Evolutionary conservation across 2,888 invertebrate species (phyloP).

Genomic region (Melieria picta): DNA sequence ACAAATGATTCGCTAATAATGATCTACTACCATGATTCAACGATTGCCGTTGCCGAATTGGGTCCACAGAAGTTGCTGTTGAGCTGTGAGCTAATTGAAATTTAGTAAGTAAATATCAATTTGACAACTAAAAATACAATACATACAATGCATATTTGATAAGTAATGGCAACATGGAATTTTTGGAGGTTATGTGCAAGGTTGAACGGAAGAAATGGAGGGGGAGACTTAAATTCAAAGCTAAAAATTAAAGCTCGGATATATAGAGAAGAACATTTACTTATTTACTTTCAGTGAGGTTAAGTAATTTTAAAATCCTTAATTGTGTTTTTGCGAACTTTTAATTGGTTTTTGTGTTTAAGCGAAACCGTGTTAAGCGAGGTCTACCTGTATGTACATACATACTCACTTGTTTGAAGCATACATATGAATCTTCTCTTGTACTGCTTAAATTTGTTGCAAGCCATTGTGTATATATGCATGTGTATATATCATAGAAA

Average conservation of each 20-base stretch:
- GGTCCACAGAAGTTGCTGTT: conserved; percentile 76
- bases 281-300: background rate
- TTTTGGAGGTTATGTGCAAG: background rate
- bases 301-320: background rate
- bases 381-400: too few relatives aligned
- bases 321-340: background rate
- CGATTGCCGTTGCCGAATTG: conserved; percentile 83
- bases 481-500: too few relatives aligned
- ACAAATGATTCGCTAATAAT: conserved; percentile 75
- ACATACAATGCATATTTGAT: background rate
- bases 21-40: conserved; percentile 84
- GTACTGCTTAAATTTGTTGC: too few relatives aligned
- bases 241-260: background rate
- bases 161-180: background rate
- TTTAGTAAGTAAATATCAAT: conserved; percentile 77
- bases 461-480: too few relatives aligned
- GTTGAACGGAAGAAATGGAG: background rate
- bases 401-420: too few relatives aligned
- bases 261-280: background rate
- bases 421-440: too few relatives aligned
- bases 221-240: background rate
- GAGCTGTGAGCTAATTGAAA: conserved; percentile 86
- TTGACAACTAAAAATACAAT: conserved; percentile 1
- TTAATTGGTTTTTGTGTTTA: background rate
- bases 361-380: too few relatives aligned